A percentile compares a stretch with the other conserved stretches of the same genome.
These are phyloP conservation scores for Meloe dianella DNA, from an alignment of 2,888 invertebrate species.

Conservation along the genomic window DNA sequence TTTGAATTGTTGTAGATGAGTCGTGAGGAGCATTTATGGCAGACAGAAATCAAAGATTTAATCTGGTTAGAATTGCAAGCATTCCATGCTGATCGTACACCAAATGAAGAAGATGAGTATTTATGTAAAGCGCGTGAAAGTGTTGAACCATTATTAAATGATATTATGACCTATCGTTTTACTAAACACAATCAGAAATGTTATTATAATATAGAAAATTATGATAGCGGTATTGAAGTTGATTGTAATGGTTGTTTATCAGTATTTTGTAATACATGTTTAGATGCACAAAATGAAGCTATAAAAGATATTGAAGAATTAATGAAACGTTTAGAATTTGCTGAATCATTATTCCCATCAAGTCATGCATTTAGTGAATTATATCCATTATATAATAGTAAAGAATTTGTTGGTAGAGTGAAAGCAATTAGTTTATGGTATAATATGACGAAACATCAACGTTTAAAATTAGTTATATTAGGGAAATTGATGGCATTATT, in stretches of 20 bases:
- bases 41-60: conserved; percentile 86
- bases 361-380: conserved; percentile 77
- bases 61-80: conserved; percentile 93
- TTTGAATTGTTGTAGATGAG: conserved; percentile 65
- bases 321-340: conserved; percentile 74
- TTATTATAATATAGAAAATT: conserved; percentile 46
- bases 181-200: conserved; percentile 42
- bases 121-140: conserved; percentile 75
- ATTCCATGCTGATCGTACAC: conserved; percentile 76
- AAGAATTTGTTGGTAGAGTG: conserved; percentile 70
- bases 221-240: conserved; percentile 53
- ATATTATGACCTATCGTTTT: conserved; percentile 79
- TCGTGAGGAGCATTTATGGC: conserved; percentile 86
- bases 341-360: conserved; percentile 84
- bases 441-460: conserved; percentile 85
- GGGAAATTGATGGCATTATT: conserved; percentile 67
- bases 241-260: conserved; percentile 74
- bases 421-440: conserved; percentile 91
- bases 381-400: conserved; percentile 72
- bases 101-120: conserved; percentile 79
- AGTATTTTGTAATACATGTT: conserved; percentile 74
- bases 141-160: conserved; percentile 73
- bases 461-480: conserved; percentile 78
- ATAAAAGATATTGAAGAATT: conserved; percentile 76
- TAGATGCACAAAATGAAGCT: conserved; percentile 75